These are phyloP conservation scores for Bombus affinis DNA, from an alignment of 1,140 invertebrate species.

Conservation along the genomic window DNA sequence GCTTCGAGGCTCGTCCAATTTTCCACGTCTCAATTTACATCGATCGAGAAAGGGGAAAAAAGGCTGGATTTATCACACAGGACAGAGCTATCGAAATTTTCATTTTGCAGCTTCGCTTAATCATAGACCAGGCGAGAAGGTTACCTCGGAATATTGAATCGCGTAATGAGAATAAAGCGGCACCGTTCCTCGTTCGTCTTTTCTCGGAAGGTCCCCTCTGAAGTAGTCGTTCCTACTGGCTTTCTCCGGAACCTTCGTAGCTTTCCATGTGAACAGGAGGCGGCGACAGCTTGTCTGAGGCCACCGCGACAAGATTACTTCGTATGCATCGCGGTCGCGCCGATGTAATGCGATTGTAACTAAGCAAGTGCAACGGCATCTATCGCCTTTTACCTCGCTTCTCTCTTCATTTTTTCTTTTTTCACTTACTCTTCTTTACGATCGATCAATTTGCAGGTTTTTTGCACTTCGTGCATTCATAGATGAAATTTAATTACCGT, in stretches of 20 bases:
- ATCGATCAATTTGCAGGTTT: neutral
- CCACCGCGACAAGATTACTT: constrained; percentile 67
- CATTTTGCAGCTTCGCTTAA: neutral
- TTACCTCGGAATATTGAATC: constrained; percentile 1
- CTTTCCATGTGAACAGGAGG: constrained; percentile 36
- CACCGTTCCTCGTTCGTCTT: neutral
- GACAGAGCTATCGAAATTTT: neutral
- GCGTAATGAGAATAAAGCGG: constrained; percentile 10
- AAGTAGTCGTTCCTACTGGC: neutral
- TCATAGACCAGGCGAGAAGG: neutral
- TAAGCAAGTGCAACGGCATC: constrained; percentile 57
- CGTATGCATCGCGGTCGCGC: constrained; percentile 67
- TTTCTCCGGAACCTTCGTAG: constrained; percentile 6
- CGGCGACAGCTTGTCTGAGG: constrained; percentile 63
- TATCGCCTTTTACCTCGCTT: constrained; percentile 1
- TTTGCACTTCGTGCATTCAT: neutral
- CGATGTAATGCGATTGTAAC: constrained; percentile 64
- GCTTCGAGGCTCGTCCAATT: neutral
- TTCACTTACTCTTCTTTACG: neutral
- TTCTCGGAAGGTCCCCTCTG: neutral
- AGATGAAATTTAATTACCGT: neutral
- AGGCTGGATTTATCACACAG: neutral
- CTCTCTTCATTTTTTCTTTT: neutral
- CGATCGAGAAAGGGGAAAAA: neutral
- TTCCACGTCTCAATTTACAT: neutral